Percentiles rank a stretch among this genome's conserved stretches.
Conservation (phyloP, 2,113 vertebrate genomes). For the Todiramphus chloris region DNA sequence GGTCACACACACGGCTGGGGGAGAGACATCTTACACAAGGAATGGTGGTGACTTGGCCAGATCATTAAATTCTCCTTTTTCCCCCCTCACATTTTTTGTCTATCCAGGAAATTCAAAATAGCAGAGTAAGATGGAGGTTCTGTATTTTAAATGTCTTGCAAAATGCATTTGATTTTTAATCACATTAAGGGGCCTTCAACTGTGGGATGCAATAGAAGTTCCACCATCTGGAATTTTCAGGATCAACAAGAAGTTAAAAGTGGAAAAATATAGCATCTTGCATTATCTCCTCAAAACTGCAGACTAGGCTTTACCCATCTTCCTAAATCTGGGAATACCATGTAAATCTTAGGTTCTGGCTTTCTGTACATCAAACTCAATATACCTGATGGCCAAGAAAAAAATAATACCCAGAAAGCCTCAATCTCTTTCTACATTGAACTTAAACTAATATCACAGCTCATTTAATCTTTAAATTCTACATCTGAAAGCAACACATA, state of each 20-base stretch:
- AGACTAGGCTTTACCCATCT: background rate
- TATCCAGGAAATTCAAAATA: background rate
- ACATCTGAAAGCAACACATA: background rate
- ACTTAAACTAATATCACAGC: background rate
- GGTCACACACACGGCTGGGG: accelerated
- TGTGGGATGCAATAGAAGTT: background rate
- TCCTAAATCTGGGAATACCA: background rate
- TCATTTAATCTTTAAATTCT: background rate
- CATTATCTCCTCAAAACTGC: background rate
- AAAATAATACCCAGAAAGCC: background rate
- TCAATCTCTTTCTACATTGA: background rate
- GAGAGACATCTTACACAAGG: background rate
- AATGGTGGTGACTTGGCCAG: background rate
- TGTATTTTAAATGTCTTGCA: background rate
- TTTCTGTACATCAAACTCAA: background rate
- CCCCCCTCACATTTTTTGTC: background rate
- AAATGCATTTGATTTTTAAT: background rate
- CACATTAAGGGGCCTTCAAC: background rate
- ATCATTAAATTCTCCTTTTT: background rate
- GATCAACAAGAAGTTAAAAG: background rate
- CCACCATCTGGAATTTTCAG: background rate
- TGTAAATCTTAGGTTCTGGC: background rate
- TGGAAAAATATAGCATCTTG: background rate
- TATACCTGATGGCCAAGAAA: background rate
- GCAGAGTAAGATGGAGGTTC: background rate